Conservation (phyloP, 2,888 invertebrate genomes). For the Tethea ocularis region DNA sequence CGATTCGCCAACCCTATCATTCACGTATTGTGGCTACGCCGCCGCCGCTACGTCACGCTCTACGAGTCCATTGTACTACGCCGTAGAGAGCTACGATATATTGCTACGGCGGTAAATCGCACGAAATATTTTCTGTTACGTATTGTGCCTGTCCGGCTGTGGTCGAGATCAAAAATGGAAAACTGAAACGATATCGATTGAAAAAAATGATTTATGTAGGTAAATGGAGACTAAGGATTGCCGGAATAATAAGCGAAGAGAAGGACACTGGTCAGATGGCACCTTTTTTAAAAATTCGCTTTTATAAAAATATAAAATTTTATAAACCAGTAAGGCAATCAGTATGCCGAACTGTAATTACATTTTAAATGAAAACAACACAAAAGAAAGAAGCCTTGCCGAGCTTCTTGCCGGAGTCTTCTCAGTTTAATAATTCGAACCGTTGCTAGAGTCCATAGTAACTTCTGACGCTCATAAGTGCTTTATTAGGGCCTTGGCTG, state of each 20-base stretch:
- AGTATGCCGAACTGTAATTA: too few species aligned
- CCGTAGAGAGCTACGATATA: conserved; percentile 47
- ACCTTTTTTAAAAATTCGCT: too few species aligned
- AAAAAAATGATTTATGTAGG: not conserved
- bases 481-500: too few species aligned
- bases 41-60: conserved; percentile 37
- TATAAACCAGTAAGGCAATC: not conserved
- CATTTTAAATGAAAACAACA: too few species aligned
- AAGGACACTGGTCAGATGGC: not conserved
- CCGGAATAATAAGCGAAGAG: not conserved
- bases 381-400: too few species aligned
- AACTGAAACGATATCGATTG: not conserved
- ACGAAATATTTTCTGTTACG: conserved; percentile 42
- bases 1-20: conserved; percentile 35
- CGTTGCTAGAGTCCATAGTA: too few species aligned
- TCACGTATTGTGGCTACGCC: conserved; percentile 36
- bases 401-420: too few species aligned
- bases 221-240: not conserved
- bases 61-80: conserved; percentile 56
- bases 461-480: too few species aligned
- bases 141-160: conserved; percentile 29
- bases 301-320: too few species aligned
- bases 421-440: too few species aligned
- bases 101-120: conserved; percentile 45
- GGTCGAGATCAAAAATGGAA: not conserved